A percentile compares a stretch with the other conserved stretches of the same genome.
Conservation (phyloP, 2,113 vertebrate genomes). For the Pseudolaguvia tuberculata region DNA sequence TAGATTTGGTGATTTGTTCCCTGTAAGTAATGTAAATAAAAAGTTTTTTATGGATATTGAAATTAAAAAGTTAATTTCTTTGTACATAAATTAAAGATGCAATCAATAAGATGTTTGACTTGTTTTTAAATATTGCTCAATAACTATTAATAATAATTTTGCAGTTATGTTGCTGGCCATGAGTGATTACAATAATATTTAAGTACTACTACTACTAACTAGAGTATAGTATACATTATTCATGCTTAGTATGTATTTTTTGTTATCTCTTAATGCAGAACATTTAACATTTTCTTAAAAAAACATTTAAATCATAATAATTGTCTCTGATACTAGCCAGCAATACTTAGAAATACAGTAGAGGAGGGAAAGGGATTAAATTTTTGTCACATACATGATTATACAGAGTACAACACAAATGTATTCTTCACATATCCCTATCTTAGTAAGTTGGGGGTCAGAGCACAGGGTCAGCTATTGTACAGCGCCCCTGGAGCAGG, state of each 20-base stretch:
- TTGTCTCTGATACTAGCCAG: constrained; percentile 12
- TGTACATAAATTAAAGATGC: constrained; percentile 38
- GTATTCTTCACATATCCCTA: too few relatives aligned
- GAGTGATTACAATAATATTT: not conserved
- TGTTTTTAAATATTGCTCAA: not conserved
- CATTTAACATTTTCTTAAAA: not conserved
- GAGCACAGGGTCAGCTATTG: too few relatives aligned
- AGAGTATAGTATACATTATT: not conserved
- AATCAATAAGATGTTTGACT: not conserved
- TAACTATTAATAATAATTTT: not conserved
- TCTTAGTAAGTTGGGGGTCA: too few relatives aligned
- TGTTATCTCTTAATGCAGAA: not conserved
- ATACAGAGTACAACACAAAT: too few relatives aligned
- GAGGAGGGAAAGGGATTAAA: too few relatives aligned
- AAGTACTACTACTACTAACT: not conserved
- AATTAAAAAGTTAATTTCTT: constrained; percentile 33
- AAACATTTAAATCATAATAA: not conserved
- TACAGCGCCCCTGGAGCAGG: too few relatives aligned
- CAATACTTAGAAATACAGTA: too few relatives aligned
- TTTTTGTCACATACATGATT: too few relatives aligned
- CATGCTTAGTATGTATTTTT: not conserved
- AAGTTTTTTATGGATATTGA: constrained; percentile 73
- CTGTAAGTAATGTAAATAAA: constrained; percentile 90
- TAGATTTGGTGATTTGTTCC: constrained; percentile 77
- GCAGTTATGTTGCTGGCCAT: not conserved